These are phyloP conservation scores for Montipora foliosa DNA, from an alignment of 64 coral and sea anemone genomes.

Conservation along the genomic window DNA sequence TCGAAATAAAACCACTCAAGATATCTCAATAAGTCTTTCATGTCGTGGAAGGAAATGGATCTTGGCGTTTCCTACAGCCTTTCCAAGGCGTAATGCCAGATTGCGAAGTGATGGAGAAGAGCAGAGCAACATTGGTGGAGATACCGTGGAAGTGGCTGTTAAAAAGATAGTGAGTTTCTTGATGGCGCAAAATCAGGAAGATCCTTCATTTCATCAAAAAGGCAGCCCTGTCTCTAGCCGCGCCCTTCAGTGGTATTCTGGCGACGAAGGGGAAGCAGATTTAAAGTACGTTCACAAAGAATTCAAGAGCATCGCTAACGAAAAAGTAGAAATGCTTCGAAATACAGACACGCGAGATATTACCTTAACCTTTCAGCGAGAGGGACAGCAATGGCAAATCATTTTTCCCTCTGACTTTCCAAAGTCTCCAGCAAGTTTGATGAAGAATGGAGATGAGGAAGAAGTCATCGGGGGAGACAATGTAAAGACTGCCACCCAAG, in stretches of 20 bases:
- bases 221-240: background rate
- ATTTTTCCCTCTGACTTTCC: slow-evolving; percentile 6
- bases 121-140: background rate
- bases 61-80: background rate
- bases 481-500: background rate
- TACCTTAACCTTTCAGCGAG: background rate
- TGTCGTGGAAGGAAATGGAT: background rate
- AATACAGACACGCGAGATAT: slow-evolving; percentile 1
- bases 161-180: background rate
- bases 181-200: background rate
- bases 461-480: background rate
- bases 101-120: background rate
- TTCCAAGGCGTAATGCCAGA: slow-evolving; percentile 1
- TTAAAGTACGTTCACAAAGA: background rate
- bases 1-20: background rate
- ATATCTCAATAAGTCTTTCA: background rate
- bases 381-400: slow-evolving; percentile 6
- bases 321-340: slow-evolving; percentile 1
- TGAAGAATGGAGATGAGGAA: background rate
- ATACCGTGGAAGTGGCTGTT: background rate
- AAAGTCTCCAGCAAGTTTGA: background rate
- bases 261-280: background rate
- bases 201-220: background rate
- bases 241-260: slow-evolving; percentile 1
- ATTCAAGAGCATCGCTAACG: background rate